These are phyloP conservation scores for Rhincodon typus DNA, from an alignment of 2,797 vertebrate species.

Conservation along the genomic window DNA sequence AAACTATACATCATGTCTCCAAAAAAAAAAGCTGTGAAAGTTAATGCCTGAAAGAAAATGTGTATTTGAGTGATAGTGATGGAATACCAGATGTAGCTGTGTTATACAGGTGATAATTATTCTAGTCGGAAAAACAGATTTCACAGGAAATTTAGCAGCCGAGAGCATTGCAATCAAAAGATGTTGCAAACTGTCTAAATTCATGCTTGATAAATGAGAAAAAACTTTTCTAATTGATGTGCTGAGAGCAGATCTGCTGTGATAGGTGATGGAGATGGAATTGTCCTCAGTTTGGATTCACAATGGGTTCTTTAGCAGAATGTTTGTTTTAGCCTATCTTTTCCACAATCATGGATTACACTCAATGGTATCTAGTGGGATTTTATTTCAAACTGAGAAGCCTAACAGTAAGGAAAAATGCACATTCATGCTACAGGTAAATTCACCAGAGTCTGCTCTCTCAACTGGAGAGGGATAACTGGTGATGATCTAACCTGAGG, in stretches of 20 bases:
- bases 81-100: background rate
- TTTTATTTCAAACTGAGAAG: background rate
- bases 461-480: too few relatives aligned
- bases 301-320: background rate
- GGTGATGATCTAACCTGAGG: too few relatives aligned
- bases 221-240: background rate
- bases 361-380: background rate
- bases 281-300: background rate
- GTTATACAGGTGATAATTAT: background rate
- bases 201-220: background rate
- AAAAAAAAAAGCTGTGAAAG: background rate
- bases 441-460: background rate
- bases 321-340: background rate
- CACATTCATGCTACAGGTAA: background rate
- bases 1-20: background rate
- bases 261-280: background rate
- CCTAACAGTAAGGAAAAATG: background rate
- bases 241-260: background rate
- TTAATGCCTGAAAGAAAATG: background rate
- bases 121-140: background rate
- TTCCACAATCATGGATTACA: background rate
- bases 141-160: background rate
- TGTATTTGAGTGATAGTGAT: background rate
- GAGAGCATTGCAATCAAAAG: background rate
- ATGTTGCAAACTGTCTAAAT: background rate